A percentile compares a stretch with the other conserved stretches of the same genome.
These are phyloP conservation scores for Thera britannica DNA, from an alignment of 2,888 invertebrate genomes.

Conservation along the genomic window DNA sequence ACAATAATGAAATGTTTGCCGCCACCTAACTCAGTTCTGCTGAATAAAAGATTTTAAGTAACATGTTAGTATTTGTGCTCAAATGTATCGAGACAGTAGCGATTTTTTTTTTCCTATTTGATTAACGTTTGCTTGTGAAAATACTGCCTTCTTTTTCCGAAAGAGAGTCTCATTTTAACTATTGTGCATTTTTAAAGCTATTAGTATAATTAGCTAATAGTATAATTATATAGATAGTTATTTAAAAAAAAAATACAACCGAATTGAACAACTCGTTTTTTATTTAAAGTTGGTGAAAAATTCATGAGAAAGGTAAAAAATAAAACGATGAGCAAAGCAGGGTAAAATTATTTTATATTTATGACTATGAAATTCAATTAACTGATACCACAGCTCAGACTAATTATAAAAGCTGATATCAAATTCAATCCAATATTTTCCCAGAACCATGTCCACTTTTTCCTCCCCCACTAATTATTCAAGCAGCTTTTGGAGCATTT, in stretches of 20 bases:
- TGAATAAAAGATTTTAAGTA: conserved; percentile 66
- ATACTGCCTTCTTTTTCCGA: not conserved
- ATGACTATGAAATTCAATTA: no score
- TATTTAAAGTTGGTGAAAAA: no score
- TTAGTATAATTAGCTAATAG: no score
- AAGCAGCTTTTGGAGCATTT: conserved; percentile 6
- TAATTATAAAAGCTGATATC: not conserved
- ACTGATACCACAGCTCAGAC: no score
- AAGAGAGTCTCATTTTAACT: not conserved
- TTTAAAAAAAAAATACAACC: no score
- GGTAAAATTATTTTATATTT: no score
- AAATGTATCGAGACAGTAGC: conserved; percentile 39
- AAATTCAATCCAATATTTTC: conserved; percentile 3
- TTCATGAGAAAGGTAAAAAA: no score
- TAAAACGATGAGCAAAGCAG: no score
- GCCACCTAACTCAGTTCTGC: conserved; percentile 60
- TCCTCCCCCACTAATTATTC: conserved; percentile 2
- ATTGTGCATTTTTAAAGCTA: not conserved
- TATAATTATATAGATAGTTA: no score
- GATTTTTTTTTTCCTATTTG: not conserved
- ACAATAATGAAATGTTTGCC: conserved; percentile 78
- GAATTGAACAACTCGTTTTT: no score
- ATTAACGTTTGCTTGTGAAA: not conserved
- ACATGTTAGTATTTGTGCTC: conserved; percentile 15
- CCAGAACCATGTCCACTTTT: not conserved